Conservation (phyloP, 2,113 vertebrate species). For the Gasterosteus nipponicus region DNA sequence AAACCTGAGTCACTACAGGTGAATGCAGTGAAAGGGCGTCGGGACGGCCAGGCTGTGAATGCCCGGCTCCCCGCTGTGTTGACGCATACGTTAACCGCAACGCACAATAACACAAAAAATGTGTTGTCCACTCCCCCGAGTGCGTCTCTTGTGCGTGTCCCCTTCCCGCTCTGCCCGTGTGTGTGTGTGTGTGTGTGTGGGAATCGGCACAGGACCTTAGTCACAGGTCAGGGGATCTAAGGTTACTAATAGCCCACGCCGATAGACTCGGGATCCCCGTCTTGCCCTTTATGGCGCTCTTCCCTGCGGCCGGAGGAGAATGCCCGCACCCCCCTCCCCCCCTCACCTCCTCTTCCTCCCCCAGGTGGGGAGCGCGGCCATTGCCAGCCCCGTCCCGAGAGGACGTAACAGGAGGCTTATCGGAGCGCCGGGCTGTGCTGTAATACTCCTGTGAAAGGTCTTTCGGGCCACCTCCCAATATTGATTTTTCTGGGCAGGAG, state of each 20-base stretch:
- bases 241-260: constrained; percentile 85
- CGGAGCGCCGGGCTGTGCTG: constrained; percentile 80
- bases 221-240: constrained; percentile 84
- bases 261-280: constrained; percentile 77
- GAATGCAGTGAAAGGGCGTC: constrained; percentile 12
- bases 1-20: constrained; percentile 1
- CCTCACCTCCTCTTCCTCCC: neutral
- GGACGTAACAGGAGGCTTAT: constrained; percentile 84
- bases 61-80: constrained; percentile 33
- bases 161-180: constrained; percentile 41
- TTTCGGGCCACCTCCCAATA: constrained; percentile 83
- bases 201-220: constrained; percentile 83
- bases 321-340: constrained; percentile 56
- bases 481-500: constrained; percentile 77
- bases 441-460: constrained; percentile 88
- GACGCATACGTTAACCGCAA: constrained; percentile 67
- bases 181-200: constrained; percentile 75
- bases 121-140: constrained; percentile 59
- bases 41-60: constrained; percentile 47
- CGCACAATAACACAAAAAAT: constrained; percentile 3
- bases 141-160: constrained; percentile 46
- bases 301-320: constrained; percentile 79
- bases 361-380: constrained; percentile 74
- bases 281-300: constrained; percentile 79
- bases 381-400: constrained; percentile 79